These are phyloP conservation scores for Carabus problematicus DNA, from an alignment of 2,888 invertebrate species.

Conservation along the genomic window DNA sequence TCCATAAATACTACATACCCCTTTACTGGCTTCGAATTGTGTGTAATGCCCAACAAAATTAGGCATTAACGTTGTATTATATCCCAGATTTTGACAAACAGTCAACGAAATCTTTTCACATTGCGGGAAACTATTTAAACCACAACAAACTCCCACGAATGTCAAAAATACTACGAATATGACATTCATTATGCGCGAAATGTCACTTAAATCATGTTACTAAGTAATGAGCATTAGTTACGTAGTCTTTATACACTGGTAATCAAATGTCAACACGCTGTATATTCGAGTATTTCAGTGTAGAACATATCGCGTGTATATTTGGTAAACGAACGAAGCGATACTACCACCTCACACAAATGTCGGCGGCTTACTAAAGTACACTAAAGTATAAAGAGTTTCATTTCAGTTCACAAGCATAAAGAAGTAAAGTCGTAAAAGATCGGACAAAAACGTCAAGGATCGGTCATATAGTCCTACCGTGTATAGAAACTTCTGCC, in stretches of 20 bases:
- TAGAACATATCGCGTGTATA: constrained; percentile 1
- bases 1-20: constrained; percentile 63
- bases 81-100: constrained; percentile 82
- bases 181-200: no score
- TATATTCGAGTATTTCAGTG: no score
- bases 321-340: background rate
- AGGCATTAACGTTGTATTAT: constrained; percentile 87
- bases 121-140: constrained; percentile 39
- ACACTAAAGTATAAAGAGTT: constrained; percentile 28
- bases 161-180: no score
- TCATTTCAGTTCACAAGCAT: constrained; percentile 36
- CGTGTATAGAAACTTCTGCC: background rate
- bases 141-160: constrained; percentile 1
- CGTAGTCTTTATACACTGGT: no score
- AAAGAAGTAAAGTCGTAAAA: constrained; percentile 34
- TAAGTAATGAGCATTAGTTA: no score
- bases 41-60: constrained; percentile 83
- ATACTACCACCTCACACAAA: background rate
- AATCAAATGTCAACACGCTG: no score
- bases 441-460: constrained; percentile 29
- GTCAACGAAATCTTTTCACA: constrained; percentile 83
- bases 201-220: no score
- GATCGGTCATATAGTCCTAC: constrained; percentile 20
- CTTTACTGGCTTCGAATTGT: constrained; percentile 81
- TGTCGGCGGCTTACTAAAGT: constrained; percentile 31